Base-by-base conservation (phyloP, 1,140 invertebrate genomes). In the Popillia japonica region DNA sequence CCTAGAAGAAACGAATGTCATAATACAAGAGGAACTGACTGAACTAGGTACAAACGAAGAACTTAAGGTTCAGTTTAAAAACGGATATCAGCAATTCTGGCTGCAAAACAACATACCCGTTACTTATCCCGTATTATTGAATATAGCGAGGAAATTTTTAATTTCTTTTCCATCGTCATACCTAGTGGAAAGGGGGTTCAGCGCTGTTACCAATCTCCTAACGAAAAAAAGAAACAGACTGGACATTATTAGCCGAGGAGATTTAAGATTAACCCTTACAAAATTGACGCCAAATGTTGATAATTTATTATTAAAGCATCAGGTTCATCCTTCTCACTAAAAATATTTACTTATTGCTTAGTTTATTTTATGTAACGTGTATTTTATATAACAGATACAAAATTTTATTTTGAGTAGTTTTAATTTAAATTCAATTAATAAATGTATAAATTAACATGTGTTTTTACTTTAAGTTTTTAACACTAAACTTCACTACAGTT, bases 1-100 rank as follows among this genome's bases (percentile, higher is more conserved):
- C 42, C 2, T 44, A 9, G 48, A 48, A 48, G 44, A 48, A 48
- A 9, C 59, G 64, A 78, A 83, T 82, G 79, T 81, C 68, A 78
- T 82, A 81, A 77, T 84, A 80, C 80, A 85, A 83, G 83, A 83
- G 75, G 81, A 85, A 81, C 75, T 83, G 27, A 41, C 41, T 77
- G 77, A 77, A 77, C 83, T 83, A 84, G 77, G 80, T 83, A 48
- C 59, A 81, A 44, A 82, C 84, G 78, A 83, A 59, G 82, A 83
- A 82, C 8, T 34, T 34, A 79, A 78, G 40, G 80, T 17, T n/a
- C 72, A 81, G 81, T 79, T 34, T 34, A 34, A 34, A 34, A 34
- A 34, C 27, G 27, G 27, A 34, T 34, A 34, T 34, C 27, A 80
- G 72, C 68, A 78, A 79, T 82, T 83, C 74, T 83, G 79, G 76